Conservation (phyloP, 2,113 vertebrate genomes). For the Odocoileus virginianus region DNA sequence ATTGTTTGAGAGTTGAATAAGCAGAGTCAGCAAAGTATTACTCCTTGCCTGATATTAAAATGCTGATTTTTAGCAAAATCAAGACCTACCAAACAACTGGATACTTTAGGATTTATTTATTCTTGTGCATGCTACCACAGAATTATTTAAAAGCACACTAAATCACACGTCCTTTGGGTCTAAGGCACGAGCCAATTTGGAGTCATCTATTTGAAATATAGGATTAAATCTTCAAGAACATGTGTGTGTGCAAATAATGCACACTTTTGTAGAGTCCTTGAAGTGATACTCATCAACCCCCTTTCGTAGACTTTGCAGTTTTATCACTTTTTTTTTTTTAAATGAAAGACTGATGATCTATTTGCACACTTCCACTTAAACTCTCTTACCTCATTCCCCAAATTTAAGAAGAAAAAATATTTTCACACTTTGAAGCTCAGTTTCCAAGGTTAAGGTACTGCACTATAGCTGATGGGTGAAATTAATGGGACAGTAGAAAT, state of each 20-base stretch:
- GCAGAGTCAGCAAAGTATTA: not conserved
- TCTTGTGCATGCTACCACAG: not conserved
- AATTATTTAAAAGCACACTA: not conserved
- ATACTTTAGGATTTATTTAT: not conserved
- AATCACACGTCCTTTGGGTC: not conserved
- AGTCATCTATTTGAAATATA: not conserved
- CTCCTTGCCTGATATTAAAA: not conserved
- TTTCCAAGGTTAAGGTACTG: not conserved
- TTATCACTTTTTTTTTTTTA: not conserved
- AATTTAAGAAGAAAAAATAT: conserved; percentile 4
- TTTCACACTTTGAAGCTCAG: not conserved
- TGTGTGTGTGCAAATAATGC: not conserved
- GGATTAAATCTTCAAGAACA: not conserved
- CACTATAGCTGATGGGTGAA: not conserved
- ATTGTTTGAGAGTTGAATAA: not conserved
- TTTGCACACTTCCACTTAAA: not conserved
- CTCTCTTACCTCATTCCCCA: not conserved
- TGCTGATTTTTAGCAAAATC: not conserved
- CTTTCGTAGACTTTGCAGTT: not conserved
- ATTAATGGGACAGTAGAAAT: not conserved
- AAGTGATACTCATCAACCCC: not conserved
- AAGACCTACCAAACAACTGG: not conserved
- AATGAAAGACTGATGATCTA: not conserved
- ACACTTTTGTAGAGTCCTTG: not conserved
- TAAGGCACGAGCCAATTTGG: not conserved